A percentile compares a stretch with the other conserved stretches of the same genome.
Evolutionary conservation across 2,113 vertebrate species (phyloP).

Genomic region (Otocyon megalotis): DNA sequence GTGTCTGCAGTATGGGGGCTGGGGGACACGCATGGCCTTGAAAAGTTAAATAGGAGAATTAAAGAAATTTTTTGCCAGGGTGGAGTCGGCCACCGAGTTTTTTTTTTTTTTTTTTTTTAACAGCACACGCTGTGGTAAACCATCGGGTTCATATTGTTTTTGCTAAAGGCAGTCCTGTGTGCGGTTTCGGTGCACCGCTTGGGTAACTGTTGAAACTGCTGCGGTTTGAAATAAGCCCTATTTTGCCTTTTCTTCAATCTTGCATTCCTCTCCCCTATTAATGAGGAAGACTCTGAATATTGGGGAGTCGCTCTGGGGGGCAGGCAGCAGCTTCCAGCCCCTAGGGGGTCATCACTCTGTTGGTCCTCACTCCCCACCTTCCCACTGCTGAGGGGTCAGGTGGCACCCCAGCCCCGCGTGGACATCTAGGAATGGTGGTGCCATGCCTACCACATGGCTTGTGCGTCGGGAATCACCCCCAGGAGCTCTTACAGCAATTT

Average conservation of each 20-base stretch:
- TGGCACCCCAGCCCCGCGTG: background rate
- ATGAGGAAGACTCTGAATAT: conserved; percentile 30
- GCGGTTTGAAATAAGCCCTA: conserved; percentile 88
- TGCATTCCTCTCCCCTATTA: conserved; percentile 73
- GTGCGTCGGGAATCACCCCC: background rate
- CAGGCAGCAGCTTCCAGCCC: background rate
- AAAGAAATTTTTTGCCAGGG: conserved; percentile 81
- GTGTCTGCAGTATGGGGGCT: background rate
- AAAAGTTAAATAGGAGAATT: conserved; percentile 64
- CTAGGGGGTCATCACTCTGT: background rate
- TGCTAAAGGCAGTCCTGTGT: conserved; percentile 86
- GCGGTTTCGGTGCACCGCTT: conserved; percentile 89
- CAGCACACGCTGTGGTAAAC: conserved; percentile 86
- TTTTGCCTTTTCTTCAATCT: conserved; percentile 83
- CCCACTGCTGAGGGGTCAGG: accelerated
- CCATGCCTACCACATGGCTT: background rate
- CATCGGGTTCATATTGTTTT: conserved; percentile 85
- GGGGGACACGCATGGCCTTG: background rate
- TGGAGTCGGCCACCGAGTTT: conserved; percentile 79
- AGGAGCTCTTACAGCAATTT: too few species aligned
- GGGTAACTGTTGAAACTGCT: conserved; percentile 91
- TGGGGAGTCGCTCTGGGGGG: background rate
- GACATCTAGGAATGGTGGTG: background rate
- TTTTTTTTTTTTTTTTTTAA: conserved; percentile 61
- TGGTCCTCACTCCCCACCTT: accelerated